These are phyloP conservation scores for Frieseomelitta varia DNA, from an alignment of 1,140 invertebrate genomes.

Conservation along the genomic window DNA sequence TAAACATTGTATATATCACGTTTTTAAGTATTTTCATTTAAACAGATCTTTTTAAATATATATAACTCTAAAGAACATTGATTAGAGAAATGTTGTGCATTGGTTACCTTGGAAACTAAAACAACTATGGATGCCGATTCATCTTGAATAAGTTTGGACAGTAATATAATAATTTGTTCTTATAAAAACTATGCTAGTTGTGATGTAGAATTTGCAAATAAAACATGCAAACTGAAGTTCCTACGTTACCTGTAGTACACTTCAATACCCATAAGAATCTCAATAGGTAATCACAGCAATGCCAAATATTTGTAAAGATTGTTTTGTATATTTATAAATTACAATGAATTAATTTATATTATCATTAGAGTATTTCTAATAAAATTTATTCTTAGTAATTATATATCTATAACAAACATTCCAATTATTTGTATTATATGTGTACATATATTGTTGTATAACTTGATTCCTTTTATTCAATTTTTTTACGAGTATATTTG, in stretches of 20 bases:
- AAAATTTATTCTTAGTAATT: not conserved
- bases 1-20: not conserved
- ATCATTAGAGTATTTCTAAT: not conserved
- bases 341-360: not conserved
- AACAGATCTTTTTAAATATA: not conserved
- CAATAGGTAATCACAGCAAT: constrained; percentile 72
- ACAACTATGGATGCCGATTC: constrained; percentile 68
- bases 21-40: not conserved
- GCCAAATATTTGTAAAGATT: constrained; percentile 48
- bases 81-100: constrained; percentile 51
- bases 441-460: not conserved
- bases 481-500: not conserved
- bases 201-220: constrained; percentile 50
- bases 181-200: constrained; percentile 47
- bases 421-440: not conserved
- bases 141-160: constrained; percentile 52
- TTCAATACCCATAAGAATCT: constrained; percentile 70
- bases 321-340: not conserved
- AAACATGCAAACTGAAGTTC: constrained; percentile 80
- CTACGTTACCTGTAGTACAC: constrained; percentile 76
- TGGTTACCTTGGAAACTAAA: constrained; percentile 67
- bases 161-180: constrained; percentile 35
- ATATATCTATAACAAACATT: not conserved
- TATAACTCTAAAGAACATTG: constrained; percentile 33
- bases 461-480: not conserved